phyloP scores from a whole-genome alignment of 1,140 invertebrate genomes.

The Tenebrio molitor region DNA sequence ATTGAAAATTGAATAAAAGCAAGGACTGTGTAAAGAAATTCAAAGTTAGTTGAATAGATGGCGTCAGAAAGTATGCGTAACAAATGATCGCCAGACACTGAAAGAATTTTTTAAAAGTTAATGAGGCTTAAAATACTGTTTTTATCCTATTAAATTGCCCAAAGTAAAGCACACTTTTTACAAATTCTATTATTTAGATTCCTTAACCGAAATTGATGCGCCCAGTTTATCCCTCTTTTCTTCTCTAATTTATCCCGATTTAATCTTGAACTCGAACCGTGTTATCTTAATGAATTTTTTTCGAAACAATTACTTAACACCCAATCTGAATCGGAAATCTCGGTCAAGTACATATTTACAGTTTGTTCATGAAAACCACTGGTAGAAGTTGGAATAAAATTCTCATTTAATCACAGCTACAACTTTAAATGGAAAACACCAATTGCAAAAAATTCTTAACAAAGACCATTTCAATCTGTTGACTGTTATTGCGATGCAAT shows the following conservation, averaged over 20 bases:
- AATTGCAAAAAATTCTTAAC: too few species aligned
- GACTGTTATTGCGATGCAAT: too few species aligned
- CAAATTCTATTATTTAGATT: conserved; percentile 20
- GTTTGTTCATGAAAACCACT: background rate
- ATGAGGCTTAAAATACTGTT: conserved; percentile 53
- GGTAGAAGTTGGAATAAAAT: background rate
- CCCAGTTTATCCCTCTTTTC: conserved; percentile 3
- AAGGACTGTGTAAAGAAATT: conserved; percentile 52
- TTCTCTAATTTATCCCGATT: background rate
- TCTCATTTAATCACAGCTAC: background rate
- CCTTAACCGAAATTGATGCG: conserved; percentile 2
- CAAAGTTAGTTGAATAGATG: conserved; percentile 48
- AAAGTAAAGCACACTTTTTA: conserved; percentile 22
- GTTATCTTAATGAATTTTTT: background rate
- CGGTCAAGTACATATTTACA: background rate
- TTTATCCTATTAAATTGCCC: conserved; percentile 49
- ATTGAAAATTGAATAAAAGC: conserved; percentile 54
- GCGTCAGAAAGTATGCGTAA: conserved; percentile 52
- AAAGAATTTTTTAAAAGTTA: conserved; percentile 52
- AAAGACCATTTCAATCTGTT: too few species aligned
- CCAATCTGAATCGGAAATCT: background rate
- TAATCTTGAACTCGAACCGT: background rate
- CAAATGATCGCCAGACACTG: conserved; percentile 49
- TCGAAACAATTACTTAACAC: background rate
- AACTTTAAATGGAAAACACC: background rate